Base-by-base conservation (phyloP, 2,797 vertebrate genomes). In the Tangara arthus region DNA sequence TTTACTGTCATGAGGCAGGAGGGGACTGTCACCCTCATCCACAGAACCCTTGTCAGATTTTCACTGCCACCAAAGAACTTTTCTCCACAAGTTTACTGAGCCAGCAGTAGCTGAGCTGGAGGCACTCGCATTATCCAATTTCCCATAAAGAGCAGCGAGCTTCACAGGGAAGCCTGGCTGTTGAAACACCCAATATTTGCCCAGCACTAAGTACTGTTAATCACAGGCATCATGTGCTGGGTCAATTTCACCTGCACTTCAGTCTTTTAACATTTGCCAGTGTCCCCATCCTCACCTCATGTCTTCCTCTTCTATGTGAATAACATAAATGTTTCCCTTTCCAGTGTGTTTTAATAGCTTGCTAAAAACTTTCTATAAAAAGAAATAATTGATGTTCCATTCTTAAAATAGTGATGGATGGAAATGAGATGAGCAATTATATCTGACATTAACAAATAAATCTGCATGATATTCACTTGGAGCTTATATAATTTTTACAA, bases 361-460 rank as follows among this genome's bases (percentile, higher is more conserved):
- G 26, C 44, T 94, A 83, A 88, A 93, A 88, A 69, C 47, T 47
- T 89, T 61, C 73, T 72, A 88, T 86, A 86, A 82, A 90, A 96
- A 87, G 65, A 94, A 90, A 83, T 83, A 94, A 95, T 72, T 88
- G 50, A 61, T 37, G 79, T 88, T 91, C 55, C 72, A 63, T 86
- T 89, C 46, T 53, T 91, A 72, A 87, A 87, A 61, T 57, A 59
- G 52, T 64, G 34, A 85, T 68, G 60, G 56, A 89, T 85, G 56
- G 57, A 96, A 93, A 95, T 82, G 73, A 68, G 60, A 85, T 77
- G 68, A 93, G 65, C 75, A 89, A 95, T 82, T 91, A 80, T 60
- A 77, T 60, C 56, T 85, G 81, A 79, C 65, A 91, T 91, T 87
- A 95, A 87, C 72, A 92, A 95, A 94, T 91, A 94, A 70, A 91